phyloP scores from a whole-genome alignment of 2,888 invertebrate genomes.

The Frankliniella fusca region DNA sequence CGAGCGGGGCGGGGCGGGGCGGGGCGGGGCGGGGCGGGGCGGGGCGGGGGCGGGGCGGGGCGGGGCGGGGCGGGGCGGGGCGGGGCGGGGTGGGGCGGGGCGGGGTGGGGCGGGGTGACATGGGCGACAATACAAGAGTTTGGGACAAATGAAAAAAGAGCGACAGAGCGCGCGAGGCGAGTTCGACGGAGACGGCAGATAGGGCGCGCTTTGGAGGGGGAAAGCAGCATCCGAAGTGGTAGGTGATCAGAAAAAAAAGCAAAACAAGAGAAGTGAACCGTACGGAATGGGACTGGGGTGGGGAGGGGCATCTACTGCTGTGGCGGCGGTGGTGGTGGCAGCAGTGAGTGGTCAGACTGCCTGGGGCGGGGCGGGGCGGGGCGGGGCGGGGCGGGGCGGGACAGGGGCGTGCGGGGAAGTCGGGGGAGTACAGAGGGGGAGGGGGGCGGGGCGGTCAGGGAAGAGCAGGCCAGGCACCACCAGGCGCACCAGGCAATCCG shows the following conservation, averaged over 20 bases:
- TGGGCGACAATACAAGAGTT: not conserved
- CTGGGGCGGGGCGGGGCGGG: not conserved
- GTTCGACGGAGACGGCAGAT: conserved; percentile 5
- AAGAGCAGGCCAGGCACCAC: not conserved
- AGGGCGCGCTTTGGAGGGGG: conserved; percentile 2
- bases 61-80: not conserved
- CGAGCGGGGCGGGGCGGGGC: not conserved
- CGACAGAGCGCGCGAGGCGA: conserved; percentile 25
- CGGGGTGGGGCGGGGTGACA: not conserved
- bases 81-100: no score
- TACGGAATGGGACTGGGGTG: not conserved
- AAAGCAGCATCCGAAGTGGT: not conserved
- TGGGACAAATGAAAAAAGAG: conserved; percentile 27
- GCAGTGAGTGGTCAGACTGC: no score
- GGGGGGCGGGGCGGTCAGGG: not conserved
- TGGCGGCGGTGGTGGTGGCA: no score
- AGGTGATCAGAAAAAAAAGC: not conserved
- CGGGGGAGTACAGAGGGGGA: not conserved
- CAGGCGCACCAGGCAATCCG: not conserved
- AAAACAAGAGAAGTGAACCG: conserved; percentile 26
- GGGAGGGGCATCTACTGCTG: not conserved
- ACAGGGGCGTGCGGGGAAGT: not conserved
- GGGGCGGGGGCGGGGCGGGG: not conserved
- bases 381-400: not conserved
- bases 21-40: not conserved